Conservation (phyloP, 2,797 vertebrate species). For the Melanotaenia nigrans region DNA sequence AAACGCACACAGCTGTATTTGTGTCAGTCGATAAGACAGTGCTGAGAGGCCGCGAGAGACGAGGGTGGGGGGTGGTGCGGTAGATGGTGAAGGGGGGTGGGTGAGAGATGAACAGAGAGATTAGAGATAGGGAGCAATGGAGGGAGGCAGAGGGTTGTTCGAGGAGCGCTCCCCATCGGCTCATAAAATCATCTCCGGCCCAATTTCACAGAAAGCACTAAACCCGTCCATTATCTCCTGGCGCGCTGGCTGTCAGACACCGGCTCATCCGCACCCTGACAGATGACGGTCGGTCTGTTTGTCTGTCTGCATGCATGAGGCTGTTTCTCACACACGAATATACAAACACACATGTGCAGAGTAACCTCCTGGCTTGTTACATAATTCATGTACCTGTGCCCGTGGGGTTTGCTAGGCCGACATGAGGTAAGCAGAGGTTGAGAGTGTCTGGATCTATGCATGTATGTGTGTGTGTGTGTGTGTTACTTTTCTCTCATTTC, state of each 20-base stretch:
- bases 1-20: constrained; percentile 58
- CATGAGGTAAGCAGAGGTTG: constrained; percentile 40
- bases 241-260: constrained; percentile 67
- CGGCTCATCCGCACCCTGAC: constrained; percentile 66
- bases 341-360: not conserved
- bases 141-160: constrained; percentile 63
- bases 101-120: constrained; percentile 52
- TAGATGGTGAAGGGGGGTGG: not conserved
- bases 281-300: constrained; percentile 62
- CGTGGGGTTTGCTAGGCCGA: constrained; percentile 40
- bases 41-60: constrained; percentile 50
- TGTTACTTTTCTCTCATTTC: constrained; percentile 23
- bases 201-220: constrained; percentile 77
- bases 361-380: constrained; percentile 45
- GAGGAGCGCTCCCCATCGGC: constrained; percentile 64
- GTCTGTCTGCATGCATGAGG: constrained; percentile 14
- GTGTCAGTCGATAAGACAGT: constrained; percentile 70
- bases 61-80: not conserved
- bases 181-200: constrained; percentile 72
- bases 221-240: constrained; percentile 74
- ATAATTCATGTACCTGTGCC: constrained; percentile 65
- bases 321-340: not conserved
- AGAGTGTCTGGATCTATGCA: constrained; percentile 11
- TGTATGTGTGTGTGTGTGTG: not conserved
- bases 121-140: constrained; percentile 50